Conservation (phyloP, 2,113 vertebrate genomes). For the Tychaedon coryphoeus region DNA sequence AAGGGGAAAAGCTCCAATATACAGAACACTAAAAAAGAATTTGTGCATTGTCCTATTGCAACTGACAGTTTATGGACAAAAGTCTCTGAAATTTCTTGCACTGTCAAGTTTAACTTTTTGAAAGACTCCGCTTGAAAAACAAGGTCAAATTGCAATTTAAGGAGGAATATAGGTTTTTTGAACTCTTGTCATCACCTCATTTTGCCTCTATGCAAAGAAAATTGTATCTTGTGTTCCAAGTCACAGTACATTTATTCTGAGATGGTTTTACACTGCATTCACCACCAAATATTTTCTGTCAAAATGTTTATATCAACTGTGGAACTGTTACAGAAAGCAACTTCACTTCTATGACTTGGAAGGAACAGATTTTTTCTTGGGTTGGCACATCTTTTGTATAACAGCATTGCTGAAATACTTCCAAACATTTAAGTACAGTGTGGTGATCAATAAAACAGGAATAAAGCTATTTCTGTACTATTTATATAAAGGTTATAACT, state of each 20-base stretch:
- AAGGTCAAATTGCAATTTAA: conserved; percentile 68
- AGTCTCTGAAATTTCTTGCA: conserved; percentile 17
- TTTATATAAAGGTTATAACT: neutral
- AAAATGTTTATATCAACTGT: conserved; percentile 61
- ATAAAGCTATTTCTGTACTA: neutral
- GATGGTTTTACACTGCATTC: conserved; percentile 55
- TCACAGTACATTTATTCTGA: conserved; percentile 74
- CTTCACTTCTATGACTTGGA: neutral
- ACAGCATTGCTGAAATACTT: neutral
- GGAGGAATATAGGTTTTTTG: conserved; percentile 61
- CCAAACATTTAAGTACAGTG: neutral
- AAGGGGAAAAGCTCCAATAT: neutral
- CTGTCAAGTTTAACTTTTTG: conserved; percentile 59
- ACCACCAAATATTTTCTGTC: conserved; percentile 63
- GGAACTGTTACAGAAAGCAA: conserved; percentile 42
- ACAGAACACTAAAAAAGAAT: neutral
- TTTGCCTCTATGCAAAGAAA: conserved; percentile 74
- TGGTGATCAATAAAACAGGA: neutral
- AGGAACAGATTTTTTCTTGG: neutral
- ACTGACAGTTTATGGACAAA: conserved; percentile 25
- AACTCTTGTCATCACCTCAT: conserved; percentile 69
- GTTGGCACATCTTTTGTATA: neutral
- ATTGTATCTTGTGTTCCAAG: conserved; percentile 63
- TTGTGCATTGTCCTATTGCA: neutral
- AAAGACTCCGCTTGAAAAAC: conserved; percentile 50